A percentile compares a stretch with the other conserved stretches of the same genome.
Conservation (phyloP, 2,888 invertebrate genomes). For the Drosophila maculinotata region DNA sequence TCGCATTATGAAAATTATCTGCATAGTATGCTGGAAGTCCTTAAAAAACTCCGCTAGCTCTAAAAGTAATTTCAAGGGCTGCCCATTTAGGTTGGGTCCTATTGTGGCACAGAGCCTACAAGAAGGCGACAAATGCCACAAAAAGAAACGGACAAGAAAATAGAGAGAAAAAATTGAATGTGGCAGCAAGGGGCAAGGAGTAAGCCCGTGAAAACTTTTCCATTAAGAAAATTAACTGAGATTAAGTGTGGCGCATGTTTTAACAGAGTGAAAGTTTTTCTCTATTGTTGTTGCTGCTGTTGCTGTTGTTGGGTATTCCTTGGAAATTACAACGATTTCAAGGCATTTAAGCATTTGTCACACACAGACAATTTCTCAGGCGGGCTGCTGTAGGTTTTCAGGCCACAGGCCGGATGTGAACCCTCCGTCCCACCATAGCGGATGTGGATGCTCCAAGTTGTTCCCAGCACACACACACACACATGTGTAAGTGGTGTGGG, state of each 20-base stretch:
- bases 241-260: slow-evolving; percentile 78
- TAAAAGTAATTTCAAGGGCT: slow-evolving; percentile 40
- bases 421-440: slow-evolving; percentile 28
- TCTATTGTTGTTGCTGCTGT: slow-evolving; percentile 3
- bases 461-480: slow-evolving; percentile 19
- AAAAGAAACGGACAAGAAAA: slow-evolving; percentile 20
- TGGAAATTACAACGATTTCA: slow-evolving; percentile 73
- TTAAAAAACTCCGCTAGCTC: slow-evolving; percentile 30
- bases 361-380: slow-evolving; percentile 49
- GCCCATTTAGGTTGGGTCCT: slow-evolving; percentile 20
- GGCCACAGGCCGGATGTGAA: slow-evolving; percentile 55
- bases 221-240: slow-evolving; percentile 83
- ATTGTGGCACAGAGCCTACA: slow-evolving; percentile 30
- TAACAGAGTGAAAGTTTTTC: slow-evolving; percentile 53
- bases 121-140: slow-evolving; percentile 50
- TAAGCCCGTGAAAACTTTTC: slow-evolving; percentile 78
- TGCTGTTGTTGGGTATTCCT: slow-evolving; percentile 20
- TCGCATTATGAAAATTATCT: slow-evolving; percentile 77
- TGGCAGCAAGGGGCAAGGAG: slow-evolving; percentile 34
- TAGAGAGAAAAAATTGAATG: slow-evolving; percentile 35
- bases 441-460: slow-evolving; percentile 38
- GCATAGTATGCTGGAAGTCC: slow-evolving; percentile 9
- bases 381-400: slow-evolving; percentile 21
- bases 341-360: slow-evolving; percentile 77
- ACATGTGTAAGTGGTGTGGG: too few species aligned